Conservation (phyloP, 2,113 vertebrate genomes). For the Oncorhynchus kisutch region DNA sequence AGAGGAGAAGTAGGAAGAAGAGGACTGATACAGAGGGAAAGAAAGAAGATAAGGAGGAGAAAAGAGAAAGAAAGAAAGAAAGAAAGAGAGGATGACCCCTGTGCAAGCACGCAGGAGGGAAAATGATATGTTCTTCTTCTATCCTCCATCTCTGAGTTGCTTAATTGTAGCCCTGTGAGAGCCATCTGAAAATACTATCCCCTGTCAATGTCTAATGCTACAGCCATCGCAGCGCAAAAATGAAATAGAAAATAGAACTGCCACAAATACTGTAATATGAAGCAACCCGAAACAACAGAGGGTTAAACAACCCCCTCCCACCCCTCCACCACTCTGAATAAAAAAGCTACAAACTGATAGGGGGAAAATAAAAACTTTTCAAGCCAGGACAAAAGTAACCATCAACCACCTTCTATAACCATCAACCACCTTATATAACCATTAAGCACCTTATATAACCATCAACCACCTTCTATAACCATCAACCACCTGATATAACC, state of each 20-base stretch:
- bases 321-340: no score
- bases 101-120: background rate
- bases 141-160: background rate
- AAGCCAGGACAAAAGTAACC: background rate
- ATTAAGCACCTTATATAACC: background rate
- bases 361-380: background rate
- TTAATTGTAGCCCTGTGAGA: conserved; percentile 13
- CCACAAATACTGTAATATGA: background rate
- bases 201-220: background rate
- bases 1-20: background rate
- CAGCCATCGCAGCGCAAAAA: background rate
- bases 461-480: background rate
- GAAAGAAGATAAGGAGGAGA: background rate
- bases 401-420: background rate
- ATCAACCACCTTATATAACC: no score
- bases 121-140: background rate
- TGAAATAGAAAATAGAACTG: background rate
- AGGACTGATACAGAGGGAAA: background rate
- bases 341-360: no score
- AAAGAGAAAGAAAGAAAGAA: background rate
- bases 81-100: background rate
- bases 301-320: conserved; percentile 5
- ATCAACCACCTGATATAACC: background rate
- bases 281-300: background rate
- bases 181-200: background rate